Conservation (phyloP, 30 jellyfish, hydroid and myxozoan species). For the Rhopilema esculentum region DNA sequence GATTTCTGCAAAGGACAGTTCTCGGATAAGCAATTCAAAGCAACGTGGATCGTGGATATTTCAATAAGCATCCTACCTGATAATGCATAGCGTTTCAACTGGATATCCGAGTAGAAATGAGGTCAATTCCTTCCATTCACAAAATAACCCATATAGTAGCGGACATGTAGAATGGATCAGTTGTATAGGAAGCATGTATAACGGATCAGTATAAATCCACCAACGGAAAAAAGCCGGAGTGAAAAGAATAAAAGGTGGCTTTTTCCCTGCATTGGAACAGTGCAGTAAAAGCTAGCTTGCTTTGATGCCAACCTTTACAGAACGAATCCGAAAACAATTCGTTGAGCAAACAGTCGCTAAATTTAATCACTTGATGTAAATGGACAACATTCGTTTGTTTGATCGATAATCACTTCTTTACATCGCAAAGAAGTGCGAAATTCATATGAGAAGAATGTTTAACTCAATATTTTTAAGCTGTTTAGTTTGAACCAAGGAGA, state of each 20-base stretch:
- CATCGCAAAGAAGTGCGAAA: slow-evolving; percentile 44
- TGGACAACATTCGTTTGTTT: slow-evolving; percentile 11
- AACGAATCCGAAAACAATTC: slow-evolving; percentile 14
- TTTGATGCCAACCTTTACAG: not conserved
- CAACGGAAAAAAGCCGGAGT: not conserved
- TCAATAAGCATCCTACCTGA: no score
- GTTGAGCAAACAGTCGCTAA: slow-evolving; percentile 45
- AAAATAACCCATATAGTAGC: no score
- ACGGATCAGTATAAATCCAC: not conserved
- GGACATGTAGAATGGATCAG: no score
- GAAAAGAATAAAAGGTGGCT: not conserved
- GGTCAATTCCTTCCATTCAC: no score
- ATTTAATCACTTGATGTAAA: slow-evolving; percentile 28
- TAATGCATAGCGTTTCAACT: no score
- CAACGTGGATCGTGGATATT: no score
- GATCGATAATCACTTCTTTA: slow-evolving; percentile 17
- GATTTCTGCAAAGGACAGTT: no score
- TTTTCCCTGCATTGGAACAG: not conserved
- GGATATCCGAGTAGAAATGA: no score
- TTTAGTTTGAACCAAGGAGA: not conserved
- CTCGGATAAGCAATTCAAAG: no score
- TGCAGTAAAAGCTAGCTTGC: not conserved
- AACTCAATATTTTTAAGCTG: not conserved
- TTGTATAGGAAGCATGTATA: no score
- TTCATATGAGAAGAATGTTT: slow-evolving; percentile 11